Conservation (phyloP, 2,888 invertebrate genomes). For the Calliphora vomitoria region DNA sequence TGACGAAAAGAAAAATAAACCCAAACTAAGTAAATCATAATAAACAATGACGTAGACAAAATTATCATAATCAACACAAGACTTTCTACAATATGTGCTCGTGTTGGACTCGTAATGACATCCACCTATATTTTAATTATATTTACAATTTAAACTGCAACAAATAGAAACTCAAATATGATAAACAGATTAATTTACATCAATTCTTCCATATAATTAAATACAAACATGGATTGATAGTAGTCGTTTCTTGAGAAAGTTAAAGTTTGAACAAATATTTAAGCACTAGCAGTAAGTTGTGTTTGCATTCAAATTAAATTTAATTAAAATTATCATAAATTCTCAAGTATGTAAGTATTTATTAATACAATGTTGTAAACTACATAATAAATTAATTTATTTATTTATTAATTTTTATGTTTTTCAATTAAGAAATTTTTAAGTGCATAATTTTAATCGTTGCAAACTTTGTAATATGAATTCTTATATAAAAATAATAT, state of each 20-base stretch:
- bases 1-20: neutral
- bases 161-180: slow-evolving; percentile 25
- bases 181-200: slow-evolving; percentile 14
- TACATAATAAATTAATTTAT: neutral
- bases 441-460: neutral
- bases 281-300: neutral
- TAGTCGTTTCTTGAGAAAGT: neutral
- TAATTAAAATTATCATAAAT: neutral
- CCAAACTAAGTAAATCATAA: neutral
- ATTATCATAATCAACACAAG: slow-evolving; percentile 7
- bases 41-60: slow-evolving; percentile 17
- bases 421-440: neutral
- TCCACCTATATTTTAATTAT: slow-evolving; percentile 36
- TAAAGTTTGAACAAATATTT: neutral
- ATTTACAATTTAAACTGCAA: slow-evolving; percentile 43
- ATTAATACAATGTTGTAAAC: neutral
- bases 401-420: too few relatives aligned
- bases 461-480: neutral
- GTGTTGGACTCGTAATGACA: slow-evolving; percentile 10
- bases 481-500: neutral
- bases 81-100: neutral
- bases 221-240: neutral
- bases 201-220: neutral
- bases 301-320: neutral
- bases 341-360: neutral